A percentile compares a stretch with the other conserved stretches of the same genome.
These are phyloP conservation scores for Drosophila bifasciata DNA, from an alignment of 1,140 invertebrate species.

Conservation along the genomic window DNA sequence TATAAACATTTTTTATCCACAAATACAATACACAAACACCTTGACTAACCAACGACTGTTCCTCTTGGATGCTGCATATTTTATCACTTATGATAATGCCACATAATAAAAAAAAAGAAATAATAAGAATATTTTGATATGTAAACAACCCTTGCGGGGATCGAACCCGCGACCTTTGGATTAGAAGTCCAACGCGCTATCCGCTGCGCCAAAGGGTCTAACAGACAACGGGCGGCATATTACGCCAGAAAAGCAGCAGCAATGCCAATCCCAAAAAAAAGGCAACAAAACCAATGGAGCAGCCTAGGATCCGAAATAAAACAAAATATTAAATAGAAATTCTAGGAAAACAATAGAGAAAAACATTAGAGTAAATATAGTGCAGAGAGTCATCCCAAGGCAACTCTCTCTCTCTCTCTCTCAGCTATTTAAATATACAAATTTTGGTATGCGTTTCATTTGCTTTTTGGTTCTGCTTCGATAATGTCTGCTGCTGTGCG, in stretches of 20 bases:
- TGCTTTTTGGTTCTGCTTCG: background rate
- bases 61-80: too few relatives aligned
- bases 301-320: too few relatives aligned
- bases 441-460: slow-evolving; percentile 3
- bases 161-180: slow-evolving; percentile 88
- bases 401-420: too few relatives aligned
- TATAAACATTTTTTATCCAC: too few relatives aligned
- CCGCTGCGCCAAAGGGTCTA: slow-evolving; percentile 85
- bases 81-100: too few relatives aligned
- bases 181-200: slow-evolving; percentile 88
- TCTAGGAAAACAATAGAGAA: too few relatives aligned
- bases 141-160: slow-evolving; percentile 86
- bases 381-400: too few relatives aligned
- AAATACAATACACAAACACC: too few relatives aligned
- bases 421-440: slow-evolving; percentile 46
- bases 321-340: too few relatives aligned
- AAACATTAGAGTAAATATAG: too few relatives aligned
- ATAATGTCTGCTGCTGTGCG: background rate
- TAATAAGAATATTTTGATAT: background rate
- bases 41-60: too few relatives aligned
- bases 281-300: slow-evolving; percentile 2
- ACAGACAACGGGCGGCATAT: background rate
- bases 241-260: background rate
- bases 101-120: too few relatives aligned
- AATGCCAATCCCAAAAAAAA: background rate